These are phyloP conservation scores for Oscheius onirici DNA, from an alignment of 2,888 invertebrate species.

Conservation along the genomic window DNA sequence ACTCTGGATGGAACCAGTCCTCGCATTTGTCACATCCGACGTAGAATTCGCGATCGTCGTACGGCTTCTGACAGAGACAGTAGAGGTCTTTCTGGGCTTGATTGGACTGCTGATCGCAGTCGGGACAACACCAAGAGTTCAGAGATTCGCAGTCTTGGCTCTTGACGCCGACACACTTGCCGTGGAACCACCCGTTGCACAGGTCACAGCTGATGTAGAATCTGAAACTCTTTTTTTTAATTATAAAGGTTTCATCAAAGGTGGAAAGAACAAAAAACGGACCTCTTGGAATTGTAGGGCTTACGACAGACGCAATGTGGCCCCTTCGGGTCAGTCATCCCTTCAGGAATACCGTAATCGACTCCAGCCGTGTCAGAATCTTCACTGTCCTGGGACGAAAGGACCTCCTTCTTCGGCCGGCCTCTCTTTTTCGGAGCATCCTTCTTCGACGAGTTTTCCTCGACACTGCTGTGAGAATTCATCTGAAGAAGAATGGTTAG, in stretches of 20 bases:
- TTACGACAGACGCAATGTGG: constrained; percentile 51
- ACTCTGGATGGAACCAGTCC: constrained; percentile 98
- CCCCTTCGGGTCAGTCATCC: constrained; percentile 30
- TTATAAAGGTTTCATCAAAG: too few relatives aligned
- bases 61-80: constrained; percentile 93
- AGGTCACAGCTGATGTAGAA: constrained; percentile 97
- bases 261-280: background rate
- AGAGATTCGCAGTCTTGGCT: constrained; percentile 86
- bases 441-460: background rate
- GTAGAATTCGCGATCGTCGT: constrained; percentile 97
- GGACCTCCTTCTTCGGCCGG: constrained; percentile 13
- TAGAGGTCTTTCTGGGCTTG: constrained; percentile 79
- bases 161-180: constrained; percentile 91
- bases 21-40: constrained; percentile 98
- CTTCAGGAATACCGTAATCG: constrained; percentile 22
- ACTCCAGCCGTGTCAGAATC: constrained; percentile 17
- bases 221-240: too few relatives aligned
- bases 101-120: constrained; percentile 67
- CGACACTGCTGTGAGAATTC: constrained; percentile 21
- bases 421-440: constrained; percentile 9
- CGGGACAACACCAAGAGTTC: constrained; percentile 81
- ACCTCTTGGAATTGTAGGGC: constrained; percentile 45
- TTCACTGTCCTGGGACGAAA: background rate
- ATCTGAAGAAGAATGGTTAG: background rate
- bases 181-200: constrained; percentile 98